Evolutionary conservation across 2,888 invertebrate genomes (phyloP).

Genomic region (Marasmarcha lunaedactyla): DNA sequence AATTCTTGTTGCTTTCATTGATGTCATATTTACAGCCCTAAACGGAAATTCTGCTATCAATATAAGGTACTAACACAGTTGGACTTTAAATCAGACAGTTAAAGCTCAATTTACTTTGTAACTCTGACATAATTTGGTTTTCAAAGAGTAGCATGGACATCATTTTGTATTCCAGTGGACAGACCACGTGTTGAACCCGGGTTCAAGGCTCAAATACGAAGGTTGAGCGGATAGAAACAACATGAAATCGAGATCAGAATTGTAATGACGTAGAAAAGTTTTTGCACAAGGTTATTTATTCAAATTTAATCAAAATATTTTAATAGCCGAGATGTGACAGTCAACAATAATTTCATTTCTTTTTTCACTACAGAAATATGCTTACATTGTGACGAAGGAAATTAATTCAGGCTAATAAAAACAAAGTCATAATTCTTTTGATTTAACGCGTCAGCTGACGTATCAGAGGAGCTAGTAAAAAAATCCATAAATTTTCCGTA

Average conservation of each 20-base stretch:
- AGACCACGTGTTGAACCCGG: constrained; percentile 49
- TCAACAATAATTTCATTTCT: too few species aligned
- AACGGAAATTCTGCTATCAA: constrained; percentile 16
- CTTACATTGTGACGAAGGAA: too few species aligned
- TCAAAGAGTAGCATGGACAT: constrained; percentile 26
- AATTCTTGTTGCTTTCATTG: too few species aligned
- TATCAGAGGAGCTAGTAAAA: background rate
- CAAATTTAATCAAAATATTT: too few species aligned
- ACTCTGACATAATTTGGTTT: constrained; percentile 24
- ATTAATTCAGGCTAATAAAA: too few species aligned
- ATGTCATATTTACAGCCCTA: constrained; percentile 16
- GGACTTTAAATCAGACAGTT: constrained; percentile 23
- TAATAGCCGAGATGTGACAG: too few species aligned
- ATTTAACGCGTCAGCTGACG: background rate
- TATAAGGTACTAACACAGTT: constrained; percentile 14
- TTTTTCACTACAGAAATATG: too few species aligned
- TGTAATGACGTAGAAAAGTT: too few species aligned
- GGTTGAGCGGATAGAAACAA: too few species aligned
- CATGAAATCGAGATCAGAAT: too few species aligned
- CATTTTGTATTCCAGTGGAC: constrained; percentile 35
- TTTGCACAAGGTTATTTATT: too few species aligned
- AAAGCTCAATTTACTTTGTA: constrained; percentile 34
- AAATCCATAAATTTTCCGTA: background rate
- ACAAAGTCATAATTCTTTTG: background rate
- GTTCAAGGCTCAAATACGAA: constrained; percentile 37